Percentiles rank a stretch among this genome's conserved stretches.
phyloP scores from a whole-genome alignment of 1,140 invertebrate species.

The Ylistrum balloti region DNA sequence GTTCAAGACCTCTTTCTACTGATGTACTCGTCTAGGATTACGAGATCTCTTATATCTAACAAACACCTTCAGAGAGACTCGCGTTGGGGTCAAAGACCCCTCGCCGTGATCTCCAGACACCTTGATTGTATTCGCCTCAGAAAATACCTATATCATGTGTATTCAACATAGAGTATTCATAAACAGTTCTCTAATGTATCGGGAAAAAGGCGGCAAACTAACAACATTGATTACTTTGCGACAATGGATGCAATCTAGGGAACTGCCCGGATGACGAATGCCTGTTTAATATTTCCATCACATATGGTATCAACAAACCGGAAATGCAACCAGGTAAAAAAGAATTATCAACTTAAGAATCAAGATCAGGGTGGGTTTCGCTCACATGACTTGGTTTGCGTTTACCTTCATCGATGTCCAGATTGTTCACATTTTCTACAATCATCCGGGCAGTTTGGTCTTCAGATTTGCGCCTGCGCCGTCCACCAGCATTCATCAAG shows the following conservation, averaged over 20 bases:
- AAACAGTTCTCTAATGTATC: too few relatives aligned
- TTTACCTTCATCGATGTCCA: conserved; percentile 38
- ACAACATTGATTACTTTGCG: too few relatives aligned
- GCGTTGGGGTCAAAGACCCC: too few relatives aligned
- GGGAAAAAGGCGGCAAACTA: too few relatives aligned
- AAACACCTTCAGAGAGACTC: too few relatives aligned
- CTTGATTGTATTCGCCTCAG: not conserved
- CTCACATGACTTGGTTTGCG: not conserved
- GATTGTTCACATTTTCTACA: not conserved
- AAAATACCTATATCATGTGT: not conserved
- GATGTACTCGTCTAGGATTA: too few relatives aligned
- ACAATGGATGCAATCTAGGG: not conserved
- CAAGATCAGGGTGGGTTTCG: too few relatives aligned
- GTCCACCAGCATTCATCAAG: not conserved
- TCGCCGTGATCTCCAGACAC: too few relatives aligned
- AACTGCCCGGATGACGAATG: not conserved
- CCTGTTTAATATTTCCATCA: not conserved
- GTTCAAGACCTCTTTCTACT: too few relatives aligned
- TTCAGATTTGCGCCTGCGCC: conserved; percentile 30
- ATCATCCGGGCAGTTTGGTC: conserved; percentile 28
- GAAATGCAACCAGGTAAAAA: not conserved
- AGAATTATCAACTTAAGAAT: too few relatives aligned
- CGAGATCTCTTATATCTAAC: too few relatives aligned
- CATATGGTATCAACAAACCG: not conserved
- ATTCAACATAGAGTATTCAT: too few relatives aligned